These are phyloP conservation scores for Marisa cornuarietis DNA, from an alignment of 1,140 invertebrate species.

Conservation along the genomic window DNA sequence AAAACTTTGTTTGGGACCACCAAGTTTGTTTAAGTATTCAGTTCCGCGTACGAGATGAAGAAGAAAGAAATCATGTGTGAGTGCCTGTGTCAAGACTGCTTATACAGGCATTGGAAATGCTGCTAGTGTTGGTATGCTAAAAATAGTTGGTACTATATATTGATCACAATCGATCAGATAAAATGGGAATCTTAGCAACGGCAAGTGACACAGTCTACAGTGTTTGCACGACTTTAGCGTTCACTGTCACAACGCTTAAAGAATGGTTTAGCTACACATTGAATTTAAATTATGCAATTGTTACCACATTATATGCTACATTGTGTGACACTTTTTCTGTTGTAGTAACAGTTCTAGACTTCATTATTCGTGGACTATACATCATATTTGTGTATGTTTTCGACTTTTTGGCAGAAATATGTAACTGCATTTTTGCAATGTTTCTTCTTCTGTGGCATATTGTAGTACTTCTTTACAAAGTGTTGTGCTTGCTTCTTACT, in stretches of 20 bases:
- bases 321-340: not conserved
- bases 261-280: slow-evolving; percentile 16
- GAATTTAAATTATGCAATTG: slow-evolving; percentile 20
- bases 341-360: not conserved
- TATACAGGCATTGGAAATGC: not conserved
- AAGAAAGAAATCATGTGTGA: not conserved
- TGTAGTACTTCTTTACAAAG: slow-evolving; percentile 26
- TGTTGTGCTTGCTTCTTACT: slow-evolving; percentile 24
- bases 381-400: slow-evolving; percentile 14
- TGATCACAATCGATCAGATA: not conserved
- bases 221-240: slow-evolving; percentile 19
- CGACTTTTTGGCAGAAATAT: slow-evolving; percentile 31
- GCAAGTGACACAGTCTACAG: slow-evolving; percentile 15
- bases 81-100: not conserved
- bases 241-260: slow-evolving; percentile 9
- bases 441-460: slow-evolving; percentile 29
- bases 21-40: not conserved
- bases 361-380: slow-evolving; percentile 4
- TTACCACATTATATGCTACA: slow-evolving; percentile 11
- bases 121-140: not conserved
- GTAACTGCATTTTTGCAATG: slow-evolving; percentile 25
- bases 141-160: not conserved
- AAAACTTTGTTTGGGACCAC: not conserved
- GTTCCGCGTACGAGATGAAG: not conserved
- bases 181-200: slow-evolving; percentile 17